A percentile compares a stretch with the other conserved stretches of the same genome.
phyloP scores from a whole-genome alignment of 2,888 invertebrate genomes.

The Actias luna region DNA sequence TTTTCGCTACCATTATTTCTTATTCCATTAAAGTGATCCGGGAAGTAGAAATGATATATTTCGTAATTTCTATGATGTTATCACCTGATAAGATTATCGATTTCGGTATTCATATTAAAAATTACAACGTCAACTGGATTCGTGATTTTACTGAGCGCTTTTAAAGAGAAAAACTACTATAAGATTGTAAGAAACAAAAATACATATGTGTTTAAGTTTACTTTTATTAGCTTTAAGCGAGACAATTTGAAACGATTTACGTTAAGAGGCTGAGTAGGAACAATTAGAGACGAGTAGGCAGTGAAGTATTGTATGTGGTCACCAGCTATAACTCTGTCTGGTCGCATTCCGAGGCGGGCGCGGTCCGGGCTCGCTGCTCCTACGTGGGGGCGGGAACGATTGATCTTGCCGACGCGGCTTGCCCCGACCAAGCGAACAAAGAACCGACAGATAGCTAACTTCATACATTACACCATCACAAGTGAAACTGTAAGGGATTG shows the following conservation, averaged over 20 bases:
- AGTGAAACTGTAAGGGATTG: too few relatives aligned
- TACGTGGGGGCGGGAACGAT: constrained; percentile 15
- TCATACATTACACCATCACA: neutral
- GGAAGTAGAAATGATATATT: too few relatives aligned
- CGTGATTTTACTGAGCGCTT: too few relatives aligned
- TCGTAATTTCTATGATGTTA: too few relatives aligned
- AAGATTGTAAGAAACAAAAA: neutral
- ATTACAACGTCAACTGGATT: too few relatives aligned
- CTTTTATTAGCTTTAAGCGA: neutral
- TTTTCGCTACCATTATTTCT: too few relatives aligned
- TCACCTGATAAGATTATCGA: too few relatives aligned
- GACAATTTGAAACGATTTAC: neutral
- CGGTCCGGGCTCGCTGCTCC: neutral
- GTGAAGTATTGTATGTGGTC: neutral
- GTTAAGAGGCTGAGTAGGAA: neutral
- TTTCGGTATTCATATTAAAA: too few relatives aligned
- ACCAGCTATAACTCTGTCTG: neutral
- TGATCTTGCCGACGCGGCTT: constrained; percentile 12
- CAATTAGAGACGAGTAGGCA: constrained; percentile 2
- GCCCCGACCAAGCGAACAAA: neutral
- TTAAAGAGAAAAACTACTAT: too few relatives aligned
- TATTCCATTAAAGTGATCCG: too few relatives aligned
- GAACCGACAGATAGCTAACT: neutral
- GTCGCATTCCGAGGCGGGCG: neutral
- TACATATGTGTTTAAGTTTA: neutral